These are phyloP conservation scores for Papilio polytes DNA, from an alignment of 1,140 invertebrate species.

Conservation along the genomic window DNA sequence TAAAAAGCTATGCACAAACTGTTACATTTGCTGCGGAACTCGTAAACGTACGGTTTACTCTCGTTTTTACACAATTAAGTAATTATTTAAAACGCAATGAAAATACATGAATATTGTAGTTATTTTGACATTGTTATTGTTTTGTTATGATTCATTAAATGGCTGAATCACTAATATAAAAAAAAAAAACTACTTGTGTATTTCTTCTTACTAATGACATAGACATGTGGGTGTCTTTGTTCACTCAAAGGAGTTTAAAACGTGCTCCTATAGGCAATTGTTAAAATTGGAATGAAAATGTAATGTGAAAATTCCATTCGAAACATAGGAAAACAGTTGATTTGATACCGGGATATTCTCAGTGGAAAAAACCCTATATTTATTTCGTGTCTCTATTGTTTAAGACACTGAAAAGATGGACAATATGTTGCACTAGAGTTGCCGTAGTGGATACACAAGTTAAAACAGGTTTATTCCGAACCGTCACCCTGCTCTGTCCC, in stretches of 20 bases:
- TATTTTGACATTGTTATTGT: not conserved
- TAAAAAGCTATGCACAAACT: not conserved
- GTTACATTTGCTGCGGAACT: not conserved
- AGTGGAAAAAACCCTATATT: too few species aligned
- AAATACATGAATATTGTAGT: conserved; percentile 13
- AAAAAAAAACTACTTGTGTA: not conserved
- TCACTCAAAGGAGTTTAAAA: too few species aligned
- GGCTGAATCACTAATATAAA: not conserved
- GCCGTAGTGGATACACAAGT: not conserved
- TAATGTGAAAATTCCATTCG: not conserved
- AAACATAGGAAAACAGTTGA: not conserved
- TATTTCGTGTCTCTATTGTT: too few species aligned
- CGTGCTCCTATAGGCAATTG: too few species aligned
- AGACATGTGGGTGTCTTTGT: too few species aligned
- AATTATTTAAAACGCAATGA: conserved; percentile 21
- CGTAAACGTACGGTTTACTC: conserved; percentile 27
- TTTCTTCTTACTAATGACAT: too few species aligned
- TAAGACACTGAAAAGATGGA: too few species aligned
- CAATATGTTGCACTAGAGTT: not conserved
- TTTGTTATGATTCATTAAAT: not conserved
- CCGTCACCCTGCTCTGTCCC: too few species aligned
- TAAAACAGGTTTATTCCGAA: too few species aligned
- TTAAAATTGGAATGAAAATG: not conserved
- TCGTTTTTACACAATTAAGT: conserved; percentile 42
- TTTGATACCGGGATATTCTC: too few species aligned